Conservation (phyloP, 2,113 vertebrate species). For the Aptenodytes patagonicus region DNA sequence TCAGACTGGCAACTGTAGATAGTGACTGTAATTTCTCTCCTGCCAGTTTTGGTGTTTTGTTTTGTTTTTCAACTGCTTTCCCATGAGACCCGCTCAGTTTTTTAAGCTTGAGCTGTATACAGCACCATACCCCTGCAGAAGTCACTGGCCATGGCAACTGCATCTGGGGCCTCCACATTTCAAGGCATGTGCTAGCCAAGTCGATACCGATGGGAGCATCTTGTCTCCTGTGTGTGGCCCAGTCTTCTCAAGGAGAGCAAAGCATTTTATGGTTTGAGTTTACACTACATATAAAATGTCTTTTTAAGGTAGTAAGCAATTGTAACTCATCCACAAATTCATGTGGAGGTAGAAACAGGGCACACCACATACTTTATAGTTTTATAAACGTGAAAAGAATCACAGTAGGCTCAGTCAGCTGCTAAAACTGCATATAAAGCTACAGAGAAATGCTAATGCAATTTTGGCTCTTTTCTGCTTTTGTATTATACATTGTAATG, state of each 20-base stretch:
- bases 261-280: not conserved
- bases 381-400: not conserved
- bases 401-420: not conserved
- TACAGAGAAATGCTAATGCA: not conserved
- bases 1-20: not conserved
- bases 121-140: not conserved
- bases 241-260: not conserved
- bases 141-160: not conserved
- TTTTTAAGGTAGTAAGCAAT: not conserved
- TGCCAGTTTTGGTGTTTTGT: not conserved
- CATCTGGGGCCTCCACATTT: not conserved
- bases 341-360: not conserved
- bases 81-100: accelerated
- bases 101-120: not conserved
- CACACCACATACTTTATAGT: too few species aligned
- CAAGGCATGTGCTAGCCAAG: not conserved
- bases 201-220: accelerated
- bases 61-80: not conserved
- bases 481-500: not conserved
- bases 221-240: not conserved
- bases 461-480: not conserved
- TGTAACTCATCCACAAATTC: not conserved
- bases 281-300: accelerated
- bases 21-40: not conserved
- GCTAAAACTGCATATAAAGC: not conserved